Percentiles rank a stretch among this genome's conserved stretches.
These are phyloP conservation scores for Hipposideros larvatus DNA, from an alignment of 2,797 vertebrate genomes.

Conservation along the genomic window DNA sequence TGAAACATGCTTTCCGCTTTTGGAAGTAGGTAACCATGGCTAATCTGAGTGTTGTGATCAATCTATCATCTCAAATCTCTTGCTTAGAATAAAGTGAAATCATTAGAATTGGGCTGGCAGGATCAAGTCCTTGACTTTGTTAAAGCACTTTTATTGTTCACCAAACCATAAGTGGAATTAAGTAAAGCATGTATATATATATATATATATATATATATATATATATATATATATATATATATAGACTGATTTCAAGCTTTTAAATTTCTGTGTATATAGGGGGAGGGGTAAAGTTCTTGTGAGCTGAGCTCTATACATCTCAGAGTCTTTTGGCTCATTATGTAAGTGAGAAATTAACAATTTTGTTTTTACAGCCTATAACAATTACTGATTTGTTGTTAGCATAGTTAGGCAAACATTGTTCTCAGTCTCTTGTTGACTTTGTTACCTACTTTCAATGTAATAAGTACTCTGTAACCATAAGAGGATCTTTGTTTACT, in stretches of 20 bases:
- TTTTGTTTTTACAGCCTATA: background rate
- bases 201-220: too few species aligned
- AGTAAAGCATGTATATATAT: background rate
- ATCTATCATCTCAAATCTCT: slow-evolving; percentile 16
- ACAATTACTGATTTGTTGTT: background rate
- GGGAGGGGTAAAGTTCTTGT: background rate
- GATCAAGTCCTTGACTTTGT: background rate
- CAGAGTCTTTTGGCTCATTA: background rate
- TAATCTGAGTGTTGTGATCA: background rate
- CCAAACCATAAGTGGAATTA: background rate
- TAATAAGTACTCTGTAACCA: slow-evolving; percentile 46
- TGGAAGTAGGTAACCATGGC: background rate
- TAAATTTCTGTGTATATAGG: background rate
- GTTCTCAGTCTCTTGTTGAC: slow-evolving; percentile 52
- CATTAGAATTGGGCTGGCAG: background rate
- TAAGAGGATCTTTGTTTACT: slow-evolving; percentile 80
- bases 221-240: too few species aligned
- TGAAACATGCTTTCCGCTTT: background rate
- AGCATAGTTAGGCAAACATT: background rate
- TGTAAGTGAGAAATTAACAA: slow-evolving; percentile 24
- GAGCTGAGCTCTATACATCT: background rate
- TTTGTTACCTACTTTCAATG: slow-evolving; percentile 72
- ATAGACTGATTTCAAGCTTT: slow-evolving; percentile 8
- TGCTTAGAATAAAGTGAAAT: slow-evolving; percentile 40
- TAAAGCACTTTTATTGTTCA: slow-evolving; percentile 15